Percentiles rank a stretch among this genome's conserved stretches.
These are phyloP conservation scores for Pangasius macronema DNA, from an alignment of 2,797 vertebrate species.

Conservation along the genomic window DNA sequence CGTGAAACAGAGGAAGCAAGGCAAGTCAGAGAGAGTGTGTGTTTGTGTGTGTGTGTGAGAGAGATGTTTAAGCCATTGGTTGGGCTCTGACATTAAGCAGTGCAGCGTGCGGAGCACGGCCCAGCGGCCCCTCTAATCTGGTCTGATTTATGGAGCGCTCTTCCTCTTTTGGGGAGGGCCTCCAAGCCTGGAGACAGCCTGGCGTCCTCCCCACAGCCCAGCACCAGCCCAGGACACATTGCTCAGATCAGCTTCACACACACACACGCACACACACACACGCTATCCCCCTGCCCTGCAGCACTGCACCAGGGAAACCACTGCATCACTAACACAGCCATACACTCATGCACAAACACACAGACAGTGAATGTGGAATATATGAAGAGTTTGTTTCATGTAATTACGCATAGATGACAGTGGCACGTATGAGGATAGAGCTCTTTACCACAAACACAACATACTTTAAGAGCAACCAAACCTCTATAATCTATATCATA, in stretches of 20 bases:
- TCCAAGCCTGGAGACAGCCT: constrained; percentile 95
- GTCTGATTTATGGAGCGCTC: constrained; percentile 96
- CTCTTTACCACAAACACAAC: background rate
- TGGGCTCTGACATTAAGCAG: constrained; percentile 95
- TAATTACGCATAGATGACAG: constrained; percentile 57
- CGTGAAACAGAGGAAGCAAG: constrained; percentile 25
- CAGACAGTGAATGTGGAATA: constrained; percentile 65
- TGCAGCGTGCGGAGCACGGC: constrained; percentile 83
- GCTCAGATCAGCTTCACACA: constrained; percentile 36
- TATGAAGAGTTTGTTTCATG: constrained; percentile 53
- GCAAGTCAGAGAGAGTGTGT: background rate
- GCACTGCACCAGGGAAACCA: constrained; percentile 49
- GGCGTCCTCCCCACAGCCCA: constrained; percentile 83
- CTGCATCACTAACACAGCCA: constrained; percentile 38
- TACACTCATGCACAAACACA: constrained; percentile 54
- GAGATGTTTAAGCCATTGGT: constrained; percentile 79
- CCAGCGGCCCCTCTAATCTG: constrained; percentile 97
- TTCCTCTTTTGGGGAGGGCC: constrained; percentile 88
- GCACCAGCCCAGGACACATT: constrained; percentile 54
- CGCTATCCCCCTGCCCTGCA: constrained; percentile 72
- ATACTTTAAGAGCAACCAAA: constrained; percentile 17
- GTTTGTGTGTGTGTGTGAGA: constrained; percentile 26
- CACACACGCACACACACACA: constrained; percentile 39
- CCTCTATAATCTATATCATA: background rate
- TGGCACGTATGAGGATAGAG: constrained; percentile 31